Evolutionary conservation across 2,113 vertebrate species (phyloP).

Genomic region (Laticauda colubrina): DNA sequence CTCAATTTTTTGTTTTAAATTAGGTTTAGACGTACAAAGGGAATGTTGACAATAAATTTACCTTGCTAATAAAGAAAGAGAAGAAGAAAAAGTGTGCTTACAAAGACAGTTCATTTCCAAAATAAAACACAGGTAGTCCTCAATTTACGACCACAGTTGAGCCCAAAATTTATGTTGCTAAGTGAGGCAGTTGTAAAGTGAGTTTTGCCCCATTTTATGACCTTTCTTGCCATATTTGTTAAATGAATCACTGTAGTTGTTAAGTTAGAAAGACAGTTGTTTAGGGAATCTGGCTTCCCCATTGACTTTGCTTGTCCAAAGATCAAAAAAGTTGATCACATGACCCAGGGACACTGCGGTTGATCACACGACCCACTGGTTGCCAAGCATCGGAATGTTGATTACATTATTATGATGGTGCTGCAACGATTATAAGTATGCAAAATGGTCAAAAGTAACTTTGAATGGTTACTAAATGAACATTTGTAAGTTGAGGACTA

Average conservation of each 20-base stretch:
- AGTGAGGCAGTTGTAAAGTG: neutral
- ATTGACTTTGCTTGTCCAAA: neutral
- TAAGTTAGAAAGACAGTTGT: neutral
- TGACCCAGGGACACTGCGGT: neutral
- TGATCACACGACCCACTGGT: neutral
- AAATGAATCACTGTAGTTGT: neutral
- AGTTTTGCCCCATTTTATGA: neutral
- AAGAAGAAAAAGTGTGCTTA: neutral
- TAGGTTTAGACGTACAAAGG: neutral
- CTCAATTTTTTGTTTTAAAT: neutral
- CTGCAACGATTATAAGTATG: neutral
- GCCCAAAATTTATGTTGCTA: neutral
- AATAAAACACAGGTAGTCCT: neutral
- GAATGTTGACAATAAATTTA: neutral
- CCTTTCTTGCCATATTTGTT: neutral
- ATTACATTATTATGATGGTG: neutral
- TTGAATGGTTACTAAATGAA: neutral
- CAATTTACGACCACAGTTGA: neutral
- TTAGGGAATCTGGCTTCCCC: neutral
- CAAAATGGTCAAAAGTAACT: neutral
- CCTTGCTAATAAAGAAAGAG: neutral
- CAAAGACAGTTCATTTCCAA: neutral
- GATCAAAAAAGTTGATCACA: neutral
- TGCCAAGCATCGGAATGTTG: neutral
- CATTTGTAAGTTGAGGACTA: neutral